Base-by-base conservation (phyloP, 2,888 invertebrate genomes). In the Cryptocheilus praepositus region DNA sequence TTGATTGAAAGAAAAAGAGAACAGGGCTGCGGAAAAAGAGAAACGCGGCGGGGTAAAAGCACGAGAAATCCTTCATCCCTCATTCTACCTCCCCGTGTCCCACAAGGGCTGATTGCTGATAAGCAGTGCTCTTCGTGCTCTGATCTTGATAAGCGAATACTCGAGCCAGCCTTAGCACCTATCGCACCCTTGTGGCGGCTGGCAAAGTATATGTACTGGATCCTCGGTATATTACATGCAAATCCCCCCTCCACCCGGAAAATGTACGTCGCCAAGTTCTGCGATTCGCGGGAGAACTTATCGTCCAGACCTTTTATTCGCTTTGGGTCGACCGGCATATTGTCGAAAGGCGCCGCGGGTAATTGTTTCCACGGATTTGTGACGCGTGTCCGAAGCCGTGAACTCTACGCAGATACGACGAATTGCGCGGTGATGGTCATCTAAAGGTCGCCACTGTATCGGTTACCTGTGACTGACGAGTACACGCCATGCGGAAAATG, bases 91-190 rank as follows among this genome's bases (percentile, higher is more conserved):
- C 52, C 57, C 36, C 67, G 46, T 63, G 67, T 57, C 63, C 56
- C 19, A 54, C 62, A 58, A 69, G 60, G 64, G 62, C 55, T 68
- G 74, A 71, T 72, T 53, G 57, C 74, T 59, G 76, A 76, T 74
- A 76, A 73, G 70, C 66, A 44, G 61, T 54, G 64, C 74, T 73
- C 71, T 67, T 73, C 67, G 76, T 64, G 68, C 64, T 64, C 55
- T 49, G 70, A 77, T 77, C 77, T 59, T 49, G 77, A 77, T 77
- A 77, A 70, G 63, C 54, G 57, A 64, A 64, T 58, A 61, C 62
- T 67, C 70, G 45, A 63, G 62, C 19, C 62, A 15, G 46, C 61
- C 59, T 73, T 67, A 70, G 72, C 69, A 69, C 71, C 67, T 73
- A 61, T 69, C 66, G 59, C 51, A 11, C 36, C 36, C 36, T 36